Base-by-base conservation (phyloP, 2,797 vertebrate species). In the Alcedo atthis region DNA sequence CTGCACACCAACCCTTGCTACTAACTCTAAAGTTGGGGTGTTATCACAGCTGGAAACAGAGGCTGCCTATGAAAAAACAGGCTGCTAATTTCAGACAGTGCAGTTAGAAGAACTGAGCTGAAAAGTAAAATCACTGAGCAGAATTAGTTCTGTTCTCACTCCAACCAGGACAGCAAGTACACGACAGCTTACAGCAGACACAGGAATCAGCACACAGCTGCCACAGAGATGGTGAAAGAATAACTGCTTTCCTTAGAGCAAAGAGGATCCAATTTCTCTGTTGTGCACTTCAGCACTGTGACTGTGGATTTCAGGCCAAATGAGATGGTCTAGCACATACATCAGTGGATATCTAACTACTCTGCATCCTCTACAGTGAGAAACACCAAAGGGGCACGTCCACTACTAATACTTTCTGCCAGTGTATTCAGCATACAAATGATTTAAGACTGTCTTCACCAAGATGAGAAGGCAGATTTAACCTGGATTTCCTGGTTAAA, bases 231-330 rank as follows among this genome's bases (percentile, higher is more conserved):
- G 79, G 77, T 95, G 95, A 93, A 95, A 94, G 81, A 77, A 78
- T 4, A 85, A 81, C n/a, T 95, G 35, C 93, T 93, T 70, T 91
- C 85, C 22, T 69, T 11, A 91, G 85, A 83, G 92, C 85, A 77
- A 45, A 89, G 80, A 88, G 81, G 9, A 57, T 96, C 93, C 82
- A 83, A 91, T 95, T 97, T 97, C 91, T 71, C 30, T n/a, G 75
- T 86, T 69, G 78, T 78, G 80, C 69, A 40, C 54, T 92, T 57
- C 75, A 85, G 71, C 9, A 3, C 28, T 70, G 49, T 37, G 40
- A 3, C 28, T 70, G 49, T 37, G 40, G 15, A 12, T 51, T 87
- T 76, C 49, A 83, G 74, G 51, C 85, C n/a, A 53, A 90, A 81
- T 15, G 35, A 73, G 80, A 51, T 58, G 40, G 84, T 46, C 45